Conservation (phyloP, 2,888 invertebrate species). For the Apamea monoglypha region DNA sequence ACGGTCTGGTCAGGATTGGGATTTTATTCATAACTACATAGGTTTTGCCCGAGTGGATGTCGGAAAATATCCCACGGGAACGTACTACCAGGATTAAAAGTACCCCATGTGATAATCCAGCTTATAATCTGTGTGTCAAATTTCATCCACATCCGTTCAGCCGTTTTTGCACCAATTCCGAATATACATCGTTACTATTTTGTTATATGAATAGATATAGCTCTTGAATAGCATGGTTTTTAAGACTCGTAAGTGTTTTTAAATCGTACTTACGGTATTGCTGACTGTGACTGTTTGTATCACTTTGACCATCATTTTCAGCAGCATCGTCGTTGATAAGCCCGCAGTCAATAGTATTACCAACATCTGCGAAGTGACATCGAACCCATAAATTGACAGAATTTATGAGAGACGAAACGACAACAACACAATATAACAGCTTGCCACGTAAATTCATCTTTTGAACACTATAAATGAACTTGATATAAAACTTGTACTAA, state of each 20-base stretch:
- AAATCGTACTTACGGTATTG: constrained; percentile 64
- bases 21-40: background rate
- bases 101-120: background rate
- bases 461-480: background rate
- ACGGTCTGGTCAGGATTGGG: background rate
- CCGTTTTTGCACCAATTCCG: too few species aligned
- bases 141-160: background rate
- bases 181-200: background rate
- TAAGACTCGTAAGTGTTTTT: background rate
- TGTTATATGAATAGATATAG: background rate
- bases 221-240: background rate
- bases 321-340: constrained; percentile 77
- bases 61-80: background rate
- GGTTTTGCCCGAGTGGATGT: background rate
- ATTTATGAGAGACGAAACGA: background rate
- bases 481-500: too few species aligned
- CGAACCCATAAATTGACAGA: background rate
- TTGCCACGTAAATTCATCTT: background rate
- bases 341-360: constrained; percentile 78
- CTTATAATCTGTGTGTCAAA: background rate
- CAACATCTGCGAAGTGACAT: constrained; percentile 74
- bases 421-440: too few species aligned
- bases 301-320: constrained; percentile 75
- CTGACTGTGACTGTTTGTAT: constrained; percentile 69
- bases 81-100: background rate